phyloP scores from a whole-genome alignment of 2,113 vertebrate genomes.

The Lepisosteus osseus region DNA sequence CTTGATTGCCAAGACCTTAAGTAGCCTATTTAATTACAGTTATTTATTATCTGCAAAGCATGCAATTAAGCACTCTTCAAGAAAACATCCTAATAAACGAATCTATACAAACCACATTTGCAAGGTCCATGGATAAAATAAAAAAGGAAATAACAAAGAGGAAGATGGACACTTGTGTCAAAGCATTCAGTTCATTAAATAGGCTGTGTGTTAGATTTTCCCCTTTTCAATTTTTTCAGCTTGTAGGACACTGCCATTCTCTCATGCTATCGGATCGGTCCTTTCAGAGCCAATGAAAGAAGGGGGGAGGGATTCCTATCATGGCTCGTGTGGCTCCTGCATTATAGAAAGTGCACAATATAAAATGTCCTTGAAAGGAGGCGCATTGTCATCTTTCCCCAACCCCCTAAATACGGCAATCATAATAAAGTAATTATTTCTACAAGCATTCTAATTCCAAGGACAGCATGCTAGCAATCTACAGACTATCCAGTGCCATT shows the following conservation, averaged over 20 bases:
- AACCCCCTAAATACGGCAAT: not conserved
- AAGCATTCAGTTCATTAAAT: conserved; percentile 33
- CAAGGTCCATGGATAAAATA: conserved; percentile 36
- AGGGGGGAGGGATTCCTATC: not conserved
- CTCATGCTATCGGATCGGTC: not conserved
- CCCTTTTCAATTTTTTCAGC: conserved; percentile 30
- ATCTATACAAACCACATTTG: conserved; percentile 44
- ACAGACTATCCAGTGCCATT: not conserved
- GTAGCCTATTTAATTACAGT: conserved; percentile 48
- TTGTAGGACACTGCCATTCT: conserved; percentile 6
- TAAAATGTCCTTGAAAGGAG: conserved; percentile 7
- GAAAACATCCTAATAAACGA: conserved; percentile 48
- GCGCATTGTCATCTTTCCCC: not conserved
- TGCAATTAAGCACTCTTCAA: conserved; percentile 44
- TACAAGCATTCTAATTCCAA: conserved; percentile 6
- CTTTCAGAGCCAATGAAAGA: conserved; percentile 10
- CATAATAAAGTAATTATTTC: conserved; percentile 14
- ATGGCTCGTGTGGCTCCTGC: not conserved
- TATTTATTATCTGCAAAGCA: conserved; percentile 50
- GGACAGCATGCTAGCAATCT: conserved; percentile 11
- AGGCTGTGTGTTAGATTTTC: conserved; percentile 31
- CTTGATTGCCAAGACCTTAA: conserved; percentile 31
- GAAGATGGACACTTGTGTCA: conserved; percentile 36
- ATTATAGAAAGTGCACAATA: conserved; percentile 6
- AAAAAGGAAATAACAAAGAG: conserved; percentile 23